Evolutionary conservation across 2,797 vertebrate genomes (phyloP).

Genomic region (Mareca strepera): DNA sequence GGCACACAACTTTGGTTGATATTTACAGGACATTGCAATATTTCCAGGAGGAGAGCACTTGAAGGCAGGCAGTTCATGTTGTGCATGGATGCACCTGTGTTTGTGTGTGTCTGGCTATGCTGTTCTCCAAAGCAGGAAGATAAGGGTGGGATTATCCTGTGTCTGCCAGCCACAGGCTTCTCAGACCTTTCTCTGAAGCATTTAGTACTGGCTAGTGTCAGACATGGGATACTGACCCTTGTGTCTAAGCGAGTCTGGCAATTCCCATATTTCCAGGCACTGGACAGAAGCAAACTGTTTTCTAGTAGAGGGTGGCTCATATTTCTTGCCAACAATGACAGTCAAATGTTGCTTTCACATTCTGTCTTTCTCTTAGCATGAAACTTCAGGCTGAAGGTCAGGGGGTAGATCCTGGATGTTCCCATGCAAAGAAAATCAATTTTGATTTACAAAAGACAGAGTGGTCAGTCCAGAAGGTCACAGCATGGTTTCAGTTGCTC

Average conservation of each 20-base stretch:
- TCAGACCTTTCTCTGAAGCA: constrained; percentile 9
- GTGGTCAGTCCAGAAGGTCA: constrained; percentile 36
- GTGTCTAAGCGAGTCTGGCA: constrained; percentile 12
- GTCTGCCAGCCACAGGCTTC: background rate
- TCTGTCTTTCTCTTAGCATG: background rate
- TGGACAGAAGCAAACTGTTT: constrained; percentile 45
- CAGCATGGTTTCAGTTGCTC: background rate
- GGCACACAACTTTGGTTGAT: background rate
- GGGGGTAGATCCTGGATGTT: constrained; percentile 54
- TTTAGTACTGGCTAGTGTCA: constrained; percentile 40
- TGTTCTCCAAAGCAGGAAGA: background rate
- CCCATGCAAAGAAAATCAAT: constrained; percentile 63
- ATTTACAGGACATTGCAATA: background rate
- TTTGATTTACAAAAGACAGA: constrained; percentile 50
- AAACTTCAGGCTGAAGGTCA: constrained; percentile 53
- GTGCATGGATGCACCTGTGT: background rate
- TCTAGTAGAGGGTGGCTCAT: constrained; percentile 9
- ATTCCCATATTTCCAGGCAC: constrained; percentile 38
- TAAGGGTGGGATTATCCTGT: background rate
- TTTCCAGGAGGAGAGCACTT: background rate
- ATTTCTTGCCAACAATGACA: constrained; percentile 47
- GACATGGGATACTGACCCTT: constrained; percentile 9
- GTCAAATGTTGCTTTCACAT: constrained; percentile 10
- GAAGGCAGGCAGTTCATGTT: accelerated
- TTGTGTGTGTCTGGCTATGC: background rate